Evolutionary conservation across 2,113 vertebrate genomes (phyloP).

Genomic region (Amphilophus citrinellus): DNA sequence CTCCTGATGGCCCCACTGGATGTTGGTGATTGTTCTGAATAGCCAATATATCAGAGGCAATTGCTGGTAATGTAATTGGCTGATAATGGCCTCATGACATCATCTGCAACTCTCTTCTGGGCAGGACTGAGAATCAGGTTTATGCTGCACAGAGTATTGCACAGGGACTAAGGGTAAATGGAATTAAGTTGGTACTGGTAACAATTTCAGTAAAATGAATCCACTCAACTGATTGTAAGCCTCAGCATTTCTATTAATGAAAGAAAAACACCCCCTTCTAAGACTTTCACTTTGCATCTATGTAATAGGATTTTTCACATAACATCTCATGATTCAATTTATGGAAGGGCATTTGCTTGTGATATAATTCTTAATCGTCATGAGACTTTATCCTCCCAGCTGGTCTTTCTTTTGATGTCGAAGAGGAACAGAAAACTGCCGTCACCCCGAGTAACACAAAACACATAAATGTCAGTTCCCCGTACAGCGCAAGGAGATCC

Average conservation of each 20-base stretch:
- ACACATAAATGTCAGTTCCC: constrained; percentile 35
- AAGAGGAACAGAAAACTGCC: constrained; percentile 7
- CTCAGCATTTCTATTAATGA: constrained; percentile 64
- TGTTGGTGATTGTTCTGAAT: constrained; percentile 70
- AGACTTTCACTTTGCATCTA: constrained; percentile 49
- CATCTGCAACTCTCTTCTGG: constrained; percentile 55
- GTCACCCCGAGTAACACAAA: constrained; percentile 1
- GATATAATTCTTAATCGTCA: constrained; percentile 48
- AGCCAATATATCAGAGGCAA: constrained; percentile 72
- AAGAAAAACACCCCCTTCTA: constrained; percentile 44
- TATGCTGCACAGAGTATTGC: constrained; percentile 47
- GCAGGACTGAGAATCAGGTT: constrained; percentile 54
- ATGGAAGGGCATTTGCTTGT: constrained; percentile 16
- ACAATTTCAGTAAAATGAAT: constrained; percentile 68
- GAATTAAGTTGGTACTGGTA: constrained; percentile 61
- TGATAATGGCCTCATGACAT: constrained; percentile 74
- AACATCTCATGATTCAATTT: constrained; percentile 59
- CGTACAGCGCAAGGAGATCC: not conserved
- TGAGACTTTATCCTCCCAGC: constrained; percentile 18
- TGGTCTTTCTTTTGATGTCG: constrained; percentile 4
- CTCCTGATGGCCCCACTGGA: constrained; percentile 52
- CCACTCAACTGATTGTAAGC: constrained; percentile 62
- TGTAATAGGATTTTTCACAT: constrained; percentile 55
- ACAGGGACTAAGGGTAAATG: constrained; percentile 50
- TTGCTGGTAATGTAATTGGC: constrained; percentile 76